Conservation (phyloP, 2,888 invertebrate species). For the Amiota communis region DNA sequence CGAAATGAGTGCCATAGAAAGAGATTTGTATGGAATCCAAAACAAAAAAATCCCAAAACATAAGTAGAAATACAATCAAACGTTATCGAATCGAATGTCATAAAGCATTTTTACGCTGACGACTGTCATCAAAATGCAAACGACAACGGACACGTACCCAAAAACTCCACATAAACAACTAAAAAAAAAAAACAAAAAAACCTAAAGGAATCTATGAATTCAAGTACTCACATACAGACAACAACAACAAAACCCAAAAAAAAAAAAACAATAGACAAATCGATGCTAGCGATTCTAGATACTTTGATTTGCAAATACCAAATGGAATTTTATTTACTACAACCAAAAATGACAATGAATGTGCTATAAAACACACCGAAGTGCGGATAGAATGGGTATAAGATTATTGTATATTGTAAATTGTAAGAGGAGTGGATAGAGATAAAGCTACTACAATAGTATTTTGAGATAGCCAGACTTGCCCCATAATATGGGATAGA, state of each 20-base stretch:
- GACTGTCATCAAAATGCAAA: slow-evolving; percentile 66
- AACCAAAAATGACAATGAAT: slow-evolving; percentile 40
- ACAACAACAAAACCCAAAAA: slow-evolving; percentile 14
- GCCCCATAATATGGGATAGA: too few species aligned
- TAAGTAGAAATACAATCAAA: slow-evolving; percentile 53
- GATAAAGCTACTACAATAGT: too few species aligned
- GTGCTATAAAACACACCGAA: background rate
- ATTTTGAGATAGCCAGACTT: too few species aligned
- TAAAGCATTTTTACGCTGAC: slow-evolving; percentile 55
- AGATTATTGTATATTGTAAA: too few species aligned
- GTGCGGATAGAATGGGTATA: too few species aligned
- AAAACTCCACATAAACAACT: slow-evolving; percentile 9
- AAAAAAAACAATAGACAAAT: slow-evolving; percentile 7
- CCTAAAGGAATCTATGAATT: too few species aligned
- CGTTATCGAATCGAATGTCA: slow-evolving; percentile 63
- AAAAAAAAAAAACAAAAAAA: too few species aligned
- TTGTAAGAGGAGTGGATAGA: too few species aligned
- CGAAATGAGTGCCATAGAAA: background rate
- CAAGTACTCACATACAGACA: background rate
- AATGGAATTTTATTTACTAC: slow-evolving; percentile 29
- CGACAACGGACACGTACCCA: slow-evolving; percentile 42
- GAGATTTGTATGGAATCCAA: background rate
- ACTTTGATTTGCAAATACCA: slow-evolving; percentile 23
- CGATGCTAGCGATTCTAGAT: background rate
- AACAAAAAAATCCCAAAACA: slow-evolving; percentile 26